These are phyloP conservation scores for Drosophila nr. perissopoda DNA, from an alignment of 2,888 invertebrate species.

Conservation along the genomic window DNA sequence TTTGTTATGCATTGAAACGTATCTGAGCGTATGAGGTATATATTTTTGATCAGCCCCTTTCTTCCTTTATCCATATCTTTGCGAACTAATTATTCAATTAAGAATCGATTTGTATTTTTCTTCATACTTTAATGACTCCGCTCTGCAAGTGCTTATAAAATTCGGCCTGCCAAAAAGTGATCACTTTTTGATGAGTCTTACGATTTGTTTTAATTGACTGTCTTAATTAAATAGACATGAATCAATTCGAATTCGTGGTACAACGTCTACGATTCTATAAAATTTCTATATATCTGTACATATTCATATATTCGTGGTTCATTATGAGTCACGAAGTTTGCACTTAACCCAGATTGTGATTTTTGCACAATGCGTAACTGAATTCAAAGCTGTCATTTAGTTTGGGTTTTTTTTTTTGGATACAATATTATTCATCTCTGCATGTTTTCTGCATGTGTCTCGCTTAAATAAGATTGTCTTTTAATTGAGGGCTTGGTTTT, in stretches of 20 bases:
- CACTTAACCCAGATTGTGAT: conserved; percentile 14
- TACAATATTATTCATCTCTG: conserved; percentile 1
- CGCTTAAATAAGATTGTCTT: conserved; percentile 22
- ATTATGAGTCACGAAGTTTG: conserved; percentile 34
- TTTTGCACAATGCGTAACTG: conserved; percentile 52
- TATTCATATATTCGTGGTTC: background rate
- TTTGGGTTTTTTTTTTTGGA: conserved; percentile 32
- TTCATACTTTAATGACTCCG: too few relatives aligned
- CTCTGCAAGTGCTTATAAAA: background rate
- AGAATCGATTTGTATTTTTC: too few relatives aligned
- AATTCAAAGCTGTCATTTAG: conserved; percentile 37
- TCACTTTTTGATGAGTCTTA: background rate
- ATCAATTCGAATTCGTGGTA: background rate
- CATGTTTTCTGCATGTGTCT: conserved; percentile 5
- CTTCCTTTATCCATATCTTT: too few relatives aligned
- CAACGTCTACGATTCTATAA: background rate
- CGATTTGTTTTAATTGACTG: background rate
- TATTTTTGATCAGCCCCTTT: too few relatives aligned
- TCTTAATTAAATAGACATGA: background rate
- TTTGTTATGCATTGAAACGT: background rate
- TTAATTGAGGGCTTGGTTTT: conserved; percentile 17
- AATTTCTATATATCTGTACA: background rate
- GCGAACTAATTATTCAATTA: too few relatives aligned
- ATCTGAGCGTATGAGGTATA: too few relatives aligned
- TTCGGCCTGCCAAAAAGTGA: background rate